Conservation (phyloP, 2,888 invertebrate species). For the Formica aserva region DNA sequence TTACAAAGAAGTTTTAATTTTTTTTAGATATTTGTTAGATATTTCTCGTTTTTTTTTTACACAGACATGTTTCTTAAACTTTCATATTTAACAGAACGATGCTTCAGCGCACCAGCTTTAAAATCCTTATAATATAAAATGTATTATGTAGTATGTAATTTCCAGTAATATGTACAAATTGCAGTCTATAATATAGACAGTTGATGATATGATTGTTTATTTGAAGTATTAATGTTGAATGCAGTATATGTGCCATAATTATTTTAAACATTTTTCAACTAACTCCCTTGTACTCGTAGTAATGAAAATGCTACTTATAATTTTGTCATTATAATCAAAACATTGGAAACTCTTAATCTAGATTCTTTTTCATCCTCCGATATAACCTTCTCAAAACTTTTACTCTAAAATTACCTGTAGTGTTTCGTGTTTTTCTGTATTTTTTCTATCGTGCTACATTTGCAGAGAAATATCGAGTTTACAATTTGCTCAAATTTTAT, state of each 20-base stretch:
- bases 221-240: conserved; percentile 10
- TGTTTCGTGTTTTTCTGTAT: neutral
- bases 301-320: neutral
- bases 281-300: neutral
- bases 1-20: neutral
- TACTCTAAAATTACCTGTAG: neutral
- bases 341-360: neutral
- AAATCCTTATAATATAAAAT: conserved; percentile 9
- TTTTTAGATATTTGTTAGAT: neutral
- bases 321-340: neutral
- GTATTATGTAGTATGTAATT: conserved; percentile 10
- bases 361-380: neutral
- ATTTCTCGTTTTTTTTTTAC: neutral
- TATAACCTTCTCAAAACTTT: neutral
- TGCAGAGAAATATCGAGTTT: neutral
- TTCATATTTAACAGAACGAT: conserved; percentile 4
- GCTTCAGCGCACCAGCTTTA: neutral
- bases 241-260: neutral
- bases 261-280: neutral
- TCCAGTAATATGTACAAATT: conserved; percentile 26
- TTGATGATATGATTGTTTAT: conserved; percentile 28
- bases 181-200: conserved; percentile 13
- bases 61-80: neutral
- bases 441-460: neutral
- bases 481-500: neutral